Base-by-base conservation (phyloP, 37 sponge, comb jelly and placozoan genomes). In the Hexactinellida sp. region DNA sequence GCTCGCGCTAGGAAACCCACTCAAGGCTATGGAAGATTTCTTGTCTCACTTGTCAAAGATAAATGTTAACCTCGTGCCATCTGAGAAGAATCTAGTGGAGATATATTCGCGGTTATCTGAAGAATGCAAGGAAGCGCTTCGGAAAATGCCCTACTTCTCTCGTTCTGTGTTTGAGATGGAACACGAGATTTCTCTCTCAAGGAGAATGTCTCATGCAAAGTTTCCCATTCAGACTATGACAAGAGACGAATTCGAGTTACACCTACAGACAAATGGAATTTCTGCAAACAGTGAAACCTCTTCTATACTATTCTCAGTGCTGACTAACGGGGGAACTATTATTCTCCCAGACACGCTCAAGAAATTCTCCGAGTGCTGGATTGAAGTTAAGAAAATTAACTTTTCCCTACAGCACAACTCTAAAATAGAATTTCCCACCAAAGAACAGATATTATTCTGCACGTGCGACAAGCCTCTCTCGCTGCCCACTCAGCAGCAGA, bases 81-180 rank as follows among this genome's bases (percentile, higher is more conserved):
- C 76, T 25, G 76, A 63, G 13, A 23, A 63, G 25, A 63, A 23
- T 28, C 34, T 63, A 23, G 13, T n/a, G 5, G 32, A 63, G 30
- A 63, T 63, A 25, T 63, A 25, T 28, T 63, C 30, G 13, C 3
- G 13, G 1, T 7, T 63, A n/a, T 63, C 76, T 63, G 76, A 63
- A n/a, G 32, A 63, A 63, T 21, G 13, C 76, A 63, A 63, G 13
- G 3, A 10, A 32, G 76, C 76, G 21, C 76, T 63, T n/a, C 3
- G 76, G 30, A 63, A 63, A 23, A 63, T 63, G 76, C 76, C 76
- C 13, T 63, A 63, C 76, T 63, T 63, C 30, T 63, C 76, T 25
- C 21, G 30, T 3, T 25, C 28, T 23, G 13, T 63, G 13, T 63
- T 63, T 63, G 76, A 63, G 34, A 63, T 63, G 76, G 76, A 63